Evolutionary conservation across 2,797 vertebrate species (phyloP).

Genomic region (Furcifer pardalis): DNA sequence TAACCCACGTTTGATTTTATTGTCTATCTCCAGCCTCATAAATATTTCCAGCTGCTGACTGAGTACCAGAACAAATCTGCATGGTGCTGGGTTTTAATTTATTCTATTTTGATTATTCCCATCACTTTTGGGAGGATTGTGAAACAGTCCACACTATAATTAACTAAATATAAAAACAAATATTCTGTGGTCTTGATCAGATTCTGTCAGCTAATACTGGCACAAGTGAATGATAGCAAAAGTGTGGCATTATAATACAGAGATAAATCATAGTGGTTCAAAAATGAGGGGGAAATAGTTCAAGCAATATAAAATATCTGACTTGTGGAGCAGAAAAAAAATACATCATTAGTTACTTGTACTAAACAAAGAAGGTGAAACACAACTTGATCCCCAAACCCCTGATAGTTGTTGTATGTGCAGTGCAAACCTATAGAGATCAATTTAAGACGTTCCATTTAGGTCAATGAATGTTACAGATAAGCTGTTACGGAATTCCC

Average conservation of each 20-base stretch:
- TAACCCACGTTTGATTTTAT: slow-evolving; percentile 52
- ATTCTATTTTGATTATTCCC: slow-evolving; percentile 14
- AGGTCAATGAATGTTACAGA: too few relatives aligned
- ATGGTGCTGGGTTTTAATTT: slow-evolving; percentile 9
- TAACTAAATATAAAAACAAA: slow-evolving; percentile 30
- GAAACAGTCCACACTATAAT: slow-evolving; percentile 18
- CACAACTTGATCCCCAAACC: neutral
- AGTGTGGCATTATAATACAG: slow-evolving; percentile 56
- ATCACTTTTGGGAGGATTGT: slow-evolving; percentile 26
- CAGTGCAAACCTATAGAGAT: neutral
- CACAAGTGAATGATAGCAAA: slow-evolving; percentile 65
- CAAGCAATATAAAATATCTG: slow-evolving; percentile 42
- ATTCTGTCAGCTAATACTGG: slow-evolving; percentile 38
- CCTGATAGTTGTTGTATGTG: neutral
- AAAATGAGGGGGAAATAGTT: slow-evolving; percentile 51
- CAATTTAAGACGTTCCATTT: neutral
- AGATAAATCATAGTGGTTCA: slow-evolving; percentile 64
- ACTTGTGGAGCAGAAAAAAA: slow-evolving; percentile 28
- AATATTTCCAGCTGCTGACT: slow-evolving; percentile 42
- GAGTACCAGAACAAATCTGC: neutral
- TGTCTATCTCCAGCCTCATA: slow-evolving; percentile 43
- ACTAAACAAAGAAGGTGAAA: slow-evolving; percentile 32
- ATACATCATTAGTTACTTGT: slow-evolving; percentile 47
- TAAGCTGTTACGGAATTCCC: too few relatives aligned
- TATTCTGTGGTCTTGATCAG: slow-evolving; percentile 50